Base-by-base conservation (phyloP, 2,113 vertebrate genomes). In the Prionailurus bengalensis region DNA sequence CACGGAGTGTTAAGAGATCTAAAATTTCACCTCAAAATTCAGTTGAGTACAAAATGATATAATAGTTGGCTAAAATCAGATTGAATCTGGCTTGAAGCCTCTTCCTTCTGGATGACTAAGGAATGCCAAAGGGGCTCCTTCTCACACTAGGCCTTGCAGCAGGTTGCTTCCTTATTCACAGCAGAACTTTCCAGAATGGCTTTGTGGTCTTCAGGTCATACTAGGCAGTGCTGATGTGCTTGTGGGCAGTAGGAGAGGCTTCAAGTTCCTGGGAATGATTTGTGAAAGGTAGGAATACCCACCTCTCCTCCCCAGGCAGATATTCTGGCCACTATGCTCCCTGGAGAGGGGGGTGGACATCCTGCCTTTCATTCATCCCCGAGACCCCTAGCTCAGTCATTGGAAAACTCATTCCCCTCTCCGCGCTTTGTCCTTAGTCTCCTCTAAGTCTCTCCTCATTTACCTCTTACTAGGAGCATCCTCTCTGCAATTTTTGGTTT, bases 241-340 rank as follows among this genome's bases (percentile, higher is more conserved):
- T 87, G 48, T 61, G 2, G 1, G 27, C 55, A 39, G 12, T 0
- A 48, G 9, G 23, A 4, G 25, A 53, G 21, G 25, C 1, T 65
- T 42, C 21, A n/a, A 4, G 1, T 16, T 29, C 9, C 89, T 39
- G 13, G 31, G 36, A 45, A 78, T 39, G 27, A n/a, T 66, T 33
- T 78, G 61, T n/a, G 39, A 55, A 78, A 66, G 21, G 3, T 53
- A 4, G 7, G 14, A 29, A 31, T 14, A 3, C 19, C 5, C 53
- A 0, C 19, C 8, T 6, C 2, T 12, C 6, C 19, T 70, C 13
- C 10, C 19, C 11, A 13, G 58, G 48, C 4, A 16, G 33, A 12
- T 0, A 4, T 1, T 13, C 25, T 2, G 55, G 42, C 2, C 16
- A 5, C 71, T 13, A 0, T 51, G 29, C 36, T 63, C 36, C 36